These are phyloP conservation scores for Notolepis coatsorum DNA, from an alignment of 2,797 vertebrate species.

Conservation along the genomic window DNA sequence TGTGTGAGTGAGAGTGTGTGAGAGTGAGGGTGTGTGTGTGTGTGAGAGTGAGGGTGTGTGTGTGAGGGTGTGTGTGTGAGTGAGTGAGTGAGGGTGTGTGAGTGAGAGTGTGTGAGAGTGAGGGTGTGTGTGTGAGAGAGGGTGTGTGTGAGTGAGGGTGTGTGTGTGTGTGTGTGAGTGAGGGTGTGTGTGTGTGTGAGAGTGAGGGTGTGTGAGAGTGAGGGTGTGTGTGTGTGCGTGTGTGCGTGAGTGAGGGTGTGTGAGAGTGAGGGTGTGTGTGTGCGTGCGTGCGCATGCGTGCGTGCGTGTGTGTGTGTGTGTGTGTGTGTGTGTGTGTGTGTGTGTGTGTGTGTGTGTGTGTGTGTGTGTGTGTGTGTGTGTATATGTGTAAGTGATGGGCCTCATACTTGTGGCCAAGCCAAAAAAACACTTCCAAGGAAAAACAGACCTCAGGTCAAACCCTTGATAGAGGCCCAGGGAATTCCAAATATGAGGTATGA, in stretches of 20 bases:
- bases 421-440: conserved; percentile 8
- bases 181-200: conserved; percentile 8
- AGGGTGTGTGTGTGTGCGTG: conserved; percentile 1
- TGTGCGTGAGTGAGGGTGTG: conserved; percentile 13
- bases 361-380: too few species aligned
- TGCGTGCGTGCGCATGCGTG: conserved; percentile 1
- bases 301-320: neutral
- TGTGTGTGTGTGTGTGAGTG: conserved; percentile 16
- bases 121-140: conserved; percentile 18
- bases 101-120: too few species aligned
- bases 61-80: neutral
- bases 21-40: neutral
- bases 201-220: too few species aligned
- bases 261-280: conserved; percentile 17
- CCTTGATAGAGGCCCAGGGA: neutral
- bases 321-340: neutral
- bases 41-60: neutral
- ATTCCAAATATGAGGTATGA: neutral
- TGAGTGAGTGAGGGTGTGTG: neutral
- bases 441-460: neutral
- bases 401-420: neutral
- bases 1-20: too few species aligned
- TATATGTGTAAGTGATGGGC: neutral
- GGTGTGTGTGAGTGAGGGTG: conserved; percentile 22
- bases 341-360: neutral